Percentiles rank a stretch among this genome's conserved stretches.
These are phyloP conservation scores for Macrostomum lignano DNA, from an alignment of 1,140 invertebrate species.

Conservation along the genomic window DNA sequence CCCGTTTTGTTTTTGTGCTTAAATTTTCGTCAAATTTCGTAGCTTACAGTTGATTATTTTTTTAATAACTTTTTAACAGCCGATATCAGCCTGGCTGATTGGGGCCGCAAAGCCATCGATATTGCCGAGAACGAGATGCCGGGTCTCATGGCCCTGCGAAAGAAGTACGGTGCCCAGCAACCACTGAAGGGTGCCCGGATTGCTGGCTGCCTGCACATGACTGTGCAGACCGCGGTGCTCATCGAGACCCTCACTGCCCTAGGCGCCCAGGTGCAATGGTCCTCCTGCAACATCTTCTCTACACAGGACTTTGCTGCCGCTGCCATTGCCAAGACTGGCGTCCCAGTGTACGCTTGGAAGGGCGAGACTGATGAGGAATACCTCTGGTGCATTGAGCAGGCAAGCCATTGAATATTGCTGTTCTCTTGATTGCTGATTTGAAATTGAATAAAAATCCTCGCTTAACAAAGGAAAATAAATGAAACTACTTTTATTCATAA, in stretches of 20 bases:
- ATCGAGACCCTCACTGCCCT: conserved; percentile 83
- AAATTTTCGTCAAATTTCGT: no score
- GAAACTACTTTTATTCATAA: no score
- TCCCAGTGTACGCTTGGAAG: conserved; percentile 98
- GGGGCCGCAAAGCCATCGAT: conserved; percentile 77
- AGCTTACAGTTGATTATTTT: no score
- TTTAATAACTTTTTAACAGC: no score
- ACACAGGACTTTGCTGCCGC: conserved; percentile 48
- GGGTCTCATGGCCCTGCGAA: conserved; percentile 67
- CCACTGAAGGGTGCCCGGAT: conserved; percentile 73
- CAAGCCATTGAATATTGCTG: no score
- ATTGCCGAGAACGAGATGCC: conserved; percentile 98
- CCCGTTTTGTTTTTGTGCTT: no score
- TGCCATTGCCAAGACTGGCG: conserved; percentile 67
- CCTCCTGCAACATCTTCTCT: conserved; percentile 77
- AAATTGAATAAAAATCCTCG: no score
- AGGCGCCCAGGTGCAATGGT: conserved; percentile 89
- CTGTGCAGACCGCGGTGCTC: conserved; percentile 90
- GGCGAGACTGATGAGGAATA: conserved; percentile 98
- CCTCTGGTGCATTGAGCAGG: conserved; percentile 87
- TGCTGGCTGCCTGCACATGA: conserved; percentile 93
- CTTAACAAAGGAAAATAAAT: no score
- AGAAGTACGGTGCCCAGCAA: conserved; percentile 57
- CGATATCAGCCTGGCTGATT: conserved; percentile 56
- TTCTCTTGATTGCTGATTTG: no score